A percentile compares a stretch with the other conserved stretches of the same genome.
Evolutionary conservation across 2,888 invertebrate species (phyloP).

Genomic region (Pecten maximus): DNA sequence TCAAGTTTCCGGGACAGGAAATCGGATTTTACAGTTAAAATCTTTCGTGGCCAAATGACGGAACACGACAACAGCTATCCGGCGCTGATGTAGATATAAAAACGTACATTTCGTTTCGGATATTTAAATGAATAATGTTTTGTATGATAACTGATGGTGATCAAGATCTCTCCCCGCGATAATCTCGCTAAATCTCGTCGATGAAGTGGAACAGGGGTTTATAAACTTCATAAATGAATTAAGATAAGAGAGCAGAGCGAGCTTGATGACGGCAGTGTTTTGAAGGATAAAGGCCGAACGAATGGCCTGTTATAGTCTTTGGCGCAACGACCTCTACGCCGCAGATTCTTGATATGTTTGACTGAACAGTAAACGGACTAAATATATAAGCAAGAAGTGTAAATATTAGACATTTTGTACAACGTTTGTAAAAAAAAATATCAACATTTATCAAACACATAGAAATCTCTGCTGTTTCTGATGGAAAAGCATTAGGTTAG

Average conservation of each 20-base stretch:
- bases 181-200: conserved; percentile 9
- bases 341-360: too few relatives aligned
- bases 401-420: too few relatives aligned
- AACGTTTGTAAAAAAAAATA: too few relatives aligned
- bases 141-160: conserved; percentile 21
- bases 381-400: too few relatives aligned
- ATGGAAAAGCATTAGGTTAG: too few relatives aligned
- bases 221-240: conserved; percentile 35
- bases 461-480: too few relatives aligned
- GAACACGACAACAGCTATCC: not conserved
- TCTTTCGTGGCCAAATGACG: conserved; percentile 1
- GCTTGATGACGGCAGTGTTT: not conserved
- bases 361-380: too few relatives aligned
- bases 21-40: conserved; percentile 21
- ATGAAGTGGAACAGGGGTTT: conserved; percentile 35
- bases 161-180: conserved; percentile 11
- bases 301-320: not conserved
- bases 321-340: not conserved
- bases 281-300: not conserved
- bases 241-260: not conserved
- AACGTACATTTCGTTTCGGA: conserved; percentile 25
- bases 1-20: conserved; percentile 20
- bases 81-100: not conserved
- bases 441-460: too few relatives aligned
- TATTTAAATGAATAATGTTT: conserved; percentile 35